phyloP scores from a whole-genome alignment of 2,888 invertebrate genomes.

The Gryllus longicercus region DNA sequence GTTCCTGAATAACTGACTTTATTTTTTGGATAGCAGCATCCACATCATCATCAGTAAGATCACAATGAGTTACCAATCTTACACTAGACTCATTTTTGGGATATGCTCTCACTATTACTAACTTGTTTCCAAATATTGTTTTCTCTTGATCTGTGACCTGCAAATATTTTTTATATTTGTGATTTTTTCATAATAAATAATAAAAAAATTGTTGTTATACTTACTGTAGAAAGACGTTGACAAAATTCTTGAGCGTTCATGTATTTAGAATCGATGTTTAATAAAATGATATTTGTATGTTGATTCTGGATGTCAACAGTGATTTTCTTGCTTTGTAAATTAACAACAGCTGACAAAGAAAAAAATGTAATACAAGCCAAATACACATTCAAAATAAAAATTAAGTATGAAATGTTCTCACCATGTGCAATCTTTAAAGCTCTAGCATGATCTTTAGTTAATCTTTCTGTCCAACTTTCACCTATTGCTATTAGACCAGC shows the following conservation, averaged over 20 bases:
- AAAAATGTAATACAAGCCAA: no score
- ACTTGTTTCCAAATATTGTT: constrained; percentile 46
- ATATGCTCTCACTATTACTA: constrained; percentile 58
- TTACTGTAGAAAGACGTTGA: constrained; percentile 49
- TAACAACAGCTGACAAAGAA: constrained; percentile 54
- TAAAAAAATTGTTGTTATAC: constrained; percentile 29
- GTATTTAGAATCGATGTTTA: constrained; percentile 54
- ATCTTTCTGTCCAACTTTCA: constrained; percentile 62
- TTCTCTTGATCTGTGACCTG: constrained; percentile 51
- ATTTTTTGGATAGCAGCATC: constrained; percentile 69
- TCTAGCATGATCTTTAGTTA: constrained; percentile 72
- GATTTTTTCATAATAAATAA: no score
- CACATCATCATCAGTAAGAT: constrained; percentile 65
- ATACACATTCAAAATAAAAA: no score
- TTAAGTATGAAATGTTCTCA: constrained; percentile 41
- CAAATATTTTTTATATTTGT: not conserved
- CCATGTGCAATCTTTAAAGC: constrained; percentile 66
- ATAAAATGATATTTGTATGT: constrained; percentile 73
- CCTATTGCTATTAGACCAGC: constrained; percentile 84
- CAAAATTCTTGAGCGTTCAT: constrained; percentile 57
- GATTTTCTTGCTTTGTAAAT: constrained; percentile 58
- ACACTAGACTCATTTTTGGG: constrained; percentile 58
- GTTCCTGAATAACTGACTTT: constrained; percentile 62
- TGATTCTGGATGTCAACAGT: constrained; percentile 59
- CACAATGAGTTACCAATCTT: constrained; percentile 68